Evolutionary conservation across 92 coral and sea anemone species (phyloP), one percentile per base, ranked within the genome.

Genomic region (Isaurus tuberculatus): DNA sequence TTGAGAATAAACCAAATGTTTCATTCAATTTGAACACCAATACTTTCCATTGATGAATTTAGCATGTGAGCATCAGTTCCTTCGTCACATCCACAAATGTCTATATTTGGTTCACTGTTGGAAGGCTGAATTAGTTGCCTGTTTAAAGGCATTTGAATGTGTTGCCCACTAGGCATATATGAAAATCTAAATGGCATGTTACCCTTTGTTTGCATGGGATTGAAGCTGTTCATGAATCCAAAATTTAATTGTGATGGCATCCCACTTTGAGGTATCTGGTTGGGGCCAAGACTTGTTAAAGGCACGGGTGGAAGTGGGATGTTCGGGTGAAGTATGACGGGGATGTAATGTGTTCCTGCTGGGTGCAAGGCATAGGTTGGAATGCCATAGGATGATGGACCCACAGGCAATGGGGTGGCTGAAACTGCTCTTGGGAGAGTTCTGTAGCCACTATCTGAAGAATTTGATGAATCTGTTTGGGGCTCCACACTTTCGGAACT

Each of bases 351-450:
- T 1, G 98, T 90, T 2, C 95, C 94, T 8, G 98, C 92, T 2
- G 97, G 98, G 32, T 86, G 95, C 6, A 94, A 79, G 20, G 95
- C 92, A 70, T 95, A 95, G 16, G 95, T 83, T n/a, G 98, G 98
- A 26, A 90, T 74, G 3, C 91, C 87, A 29, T 77, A 89, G 14
- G 92, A 81, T 20, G 92, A 84, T 11, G 90, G 89, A 58, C 68
- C 64, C 33, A 58, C 70, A 23, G 70, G 23, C 55, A 77, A 36
- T n/a, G 82, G 82, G n/a, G 70, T 22, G 22, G 82, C 82, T 4
- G 70, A 15, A 23, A 77, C 30, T 8, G 68, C n/a, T 40, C 53
- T 58, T 34, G 82, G 82, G 17, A n/a, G 31, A 14, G 70, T 34
- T 77, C 51, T 65, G 29, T 77, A 77, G 28, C 82, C 82, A 58